Evolutionary conservation across 1,140 invertebrate genomes (phyloP).

Genomic region (Penaeus vannamei): DNA sequence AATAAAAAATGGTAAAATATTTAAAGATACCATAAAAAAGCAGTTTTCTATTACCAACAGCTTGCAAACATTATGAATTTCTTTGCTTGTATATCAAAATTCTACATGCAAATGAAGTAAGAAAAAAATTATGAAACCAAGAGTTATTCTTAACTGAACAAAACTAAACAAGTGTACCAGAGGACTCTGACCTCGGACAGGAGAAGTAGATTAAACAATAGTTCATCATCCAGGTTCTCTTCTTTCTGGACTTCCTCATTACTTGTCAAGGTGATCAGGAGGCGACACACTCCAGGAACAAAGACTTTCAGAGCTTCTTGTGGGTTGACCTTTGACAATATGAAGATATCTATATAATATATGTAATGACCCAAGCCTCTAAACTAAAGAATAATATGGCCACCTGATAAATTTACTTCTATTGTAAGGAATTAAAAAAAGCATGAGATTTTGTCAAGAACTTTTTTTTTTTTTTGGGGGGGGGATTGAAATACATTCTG

Average conservation of each 20-base stretch:
- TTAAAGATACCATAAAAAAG: constrained; percentile 38
- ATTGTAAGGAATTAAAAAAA: not conserved
- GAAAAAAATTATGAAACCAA: too few relatives aligned
- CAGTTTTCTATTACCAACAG: constrained; percentile 55
- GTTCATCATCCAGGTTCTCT: constrained; percentile 84
- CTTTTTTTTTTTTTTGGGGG: too few relatives aligned
- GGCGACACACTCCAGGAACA: constrained; percentile 80
- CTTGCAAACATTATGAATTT: too few relatives aligned
- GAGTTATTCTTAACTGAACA: constrained; percentile 57
- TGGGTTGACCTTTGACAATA: constrained; percentile 73
- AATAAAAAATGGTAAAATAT: too few relatives aligned
- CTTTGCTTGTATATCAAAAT: too few relatives aligned
- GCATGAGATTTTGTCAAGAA: too few relatives aligned
- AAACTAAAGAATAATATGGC: not conserved
- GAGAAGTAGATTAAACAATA: constrained; percentile 85
- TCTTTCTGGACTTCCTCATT: constrained; percentile 78
- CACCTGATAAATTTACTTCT: not conserved
- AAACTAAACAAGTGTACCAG: not conserved
- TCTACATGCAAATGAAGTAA: too few relatives aligned
- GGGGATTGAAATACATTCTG: not conserved
- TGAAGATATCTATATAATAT: constrained; percentile 61
- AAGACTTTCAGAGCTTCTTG: constrained; percentile 81
- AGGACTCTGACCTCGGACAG: constrained; percentile 77
- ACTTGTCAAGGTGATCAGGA: constrained; percentile 75
- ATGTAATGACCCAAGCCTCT: constrained; percentile 44